Evolutionary conservation across 2,797 vertebrate genomes (phyloP).

Genomic region (Pyrocephalus nanus): DNA sequence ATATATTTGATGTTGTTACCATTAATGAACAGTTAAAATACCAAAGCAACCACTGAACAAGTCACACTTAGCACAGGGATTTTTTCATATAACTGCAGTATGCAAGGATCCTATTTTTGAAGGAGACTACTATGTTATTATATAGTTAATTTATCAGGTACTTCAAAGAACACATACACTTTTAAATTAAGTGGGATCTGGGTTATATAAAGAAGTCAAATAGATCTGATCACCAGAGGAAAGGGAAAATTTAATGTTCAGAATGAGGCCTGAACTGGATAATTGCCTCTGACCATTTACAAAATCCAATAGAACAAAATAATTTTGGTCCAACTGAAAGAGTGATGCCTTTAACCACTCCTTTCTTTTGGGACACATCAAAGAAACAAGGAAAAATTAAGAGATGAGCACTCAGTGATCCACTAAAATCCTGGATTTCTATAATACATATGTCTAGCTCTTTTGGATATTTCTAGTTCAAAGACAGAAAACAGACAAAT

Average conservation of each 20-base stretch:
- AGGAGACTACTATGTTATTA: not conserved
- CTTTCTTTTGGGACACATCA: not conserved
- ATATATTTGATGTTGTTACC: not conserved
- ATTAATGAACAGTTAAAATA: not conserved
- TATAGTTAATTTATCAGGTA: not conserved
- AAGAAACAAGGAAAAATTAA: not conserved
- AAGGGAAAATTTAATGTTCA: not conserved
- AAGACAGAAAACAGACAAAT: not conserved
- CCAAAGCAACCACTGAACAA: not conserved
- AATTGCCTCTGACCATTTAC: not conserved
- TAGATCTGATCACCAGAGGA: not conserved
- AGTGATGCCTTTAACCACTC: not conserved
- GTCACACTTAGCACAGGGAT: not conserved
- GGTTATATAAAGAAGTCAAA: not conserved
- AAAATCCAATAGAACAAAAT: not conserved
- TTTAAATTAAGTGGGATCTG: not conserved
- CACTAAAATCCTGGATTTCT: not conserved
- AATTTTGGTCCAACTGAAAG: not conserved
- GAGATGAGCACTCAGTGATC: not conserved
- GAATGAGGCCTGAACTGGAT: fast-evolving
- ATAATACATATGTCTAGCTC: not conserved
- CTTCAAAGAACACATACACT: not conserved
- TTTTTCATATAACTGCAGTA: not conserved
- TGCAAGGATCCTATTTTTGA: not conserved
- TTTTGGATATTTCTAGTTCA: not conserved